These are phyloP conservation scores for Raja brachyura DNA, from an alignment of 2,113 vertebrate species.

Conservation along the genomic window DNA sequence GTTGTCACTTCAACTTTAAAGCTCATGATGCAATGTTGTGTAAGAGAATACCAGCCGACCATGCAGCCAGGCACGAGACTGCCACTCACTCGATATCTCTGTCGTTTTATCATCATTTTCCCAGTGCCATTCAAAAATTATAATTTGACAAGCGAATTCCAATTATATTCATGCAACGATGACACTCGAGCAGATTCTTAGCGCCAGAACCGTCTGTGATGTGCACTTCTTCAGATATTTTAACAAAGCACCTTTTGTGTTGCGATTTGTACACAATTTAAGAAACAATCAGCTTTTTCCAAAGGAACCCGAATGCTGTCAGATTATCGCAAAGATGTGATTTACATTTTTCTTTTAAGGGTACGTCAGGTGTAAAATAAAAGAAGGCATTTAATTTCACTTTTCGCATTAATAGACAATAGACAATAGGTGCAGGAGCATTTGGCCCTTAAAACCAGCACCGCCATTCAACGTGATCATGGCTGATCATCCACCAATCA, in stretches of 20 bases:
- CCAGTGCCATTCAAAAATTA: neutral
- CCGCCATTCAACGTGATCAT: too few species aligned
- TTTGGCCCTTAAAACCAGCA: too few species aligned
- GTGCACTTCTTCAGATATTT: neutral
- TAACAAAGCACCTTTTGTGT: neutral
- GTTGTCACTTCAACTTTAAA: neutral
- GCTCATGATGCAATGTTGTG: neutral
- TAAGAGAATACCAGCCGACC: neutral
- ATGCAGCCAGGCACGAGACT: neutral
- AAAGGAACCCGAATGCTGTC: neutral
- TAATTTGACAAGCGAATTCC: neutral
- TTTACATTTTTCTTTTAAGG: neutral
- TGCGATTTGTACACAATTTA: neutral
- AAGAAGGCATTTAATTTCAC: neutral
- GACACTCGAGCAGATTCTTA: neutral
- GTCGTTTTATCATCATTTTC: neutral
- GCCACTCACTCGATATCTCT: neutral
- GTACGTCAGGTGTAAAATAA: neutral
- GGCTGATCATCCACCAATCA: too few species aligned
- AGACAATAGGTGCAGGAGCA: too few species aligned
- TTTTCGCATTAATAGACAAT: too few species aligned
- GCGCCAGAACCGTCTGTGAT: neutral
- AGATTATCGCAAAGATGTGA: neutral
- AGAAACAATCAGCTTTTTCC: neutral
- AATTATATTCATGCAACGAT: neutral